These are phyloP conservation scores for Istiophorus platypterus DNA, from an alignment of 2,113 vertebrate genomes.

Conservation along the genomic window DNA sequence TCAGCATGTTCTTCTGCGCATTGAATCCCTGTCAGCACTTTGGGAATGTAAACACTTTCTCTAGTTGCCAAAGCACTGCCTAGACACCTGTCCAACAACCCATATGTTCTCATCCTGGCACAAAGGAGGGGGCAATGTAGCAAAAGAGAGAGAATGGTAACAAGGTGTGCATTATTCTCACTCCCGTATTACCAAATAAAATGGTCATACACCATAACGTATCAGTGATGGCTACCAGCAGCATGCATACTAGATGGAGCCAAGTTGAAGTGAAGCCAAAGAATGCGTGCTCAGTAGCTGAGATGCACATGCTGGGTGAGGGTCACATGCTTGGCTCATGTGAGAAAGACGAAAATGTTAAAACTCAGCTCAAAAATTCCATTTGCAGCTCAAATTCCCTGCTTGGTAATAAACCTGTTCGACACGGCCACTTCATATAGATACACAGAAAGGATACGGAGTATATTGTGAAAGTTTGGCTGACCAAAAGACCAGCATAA, in stretches of 20 bases:
- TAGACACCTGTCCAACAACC: conserved; percentile 75
- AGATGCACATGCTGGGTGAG: conserved; percentile 63
- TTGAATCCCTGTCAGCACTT: conserved; percentile 70
- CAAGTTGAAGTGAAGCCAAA: conserved; percentile 77
- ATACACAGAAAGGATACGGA: conserved; percentile 23
- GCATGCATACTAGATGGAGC: conserved; percentile 60
- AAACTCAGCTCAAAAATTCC: conserved; percentile 59
- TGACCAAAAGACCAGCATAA: conserved; percentile 21
- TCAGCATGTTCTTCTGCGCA: conserved; percentile 64
- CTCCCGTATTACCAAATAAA: conserved; percentile 32
- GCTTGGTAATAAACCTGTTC: conserved; percentile 40
- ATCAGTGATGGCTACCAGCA: conserved; percentile 60
- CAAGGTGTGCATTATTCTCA: conserved; percentile 29
- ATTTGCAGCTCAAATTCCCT: conserved; percentile 38
- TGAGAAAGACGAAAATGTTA: conserved; percentile 58
- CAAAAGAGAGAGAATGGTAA: conserved; percentile 23
- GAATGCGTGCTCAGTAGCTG: conserved; percentile 72
- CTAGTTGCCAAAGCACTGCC: conserved; percentile 68
- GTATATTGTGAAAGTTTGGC: conserved; percentile 5
- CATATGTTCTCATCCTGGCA: conserved; percentile 60
- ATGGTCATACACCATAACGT: conserved; percentile 41
- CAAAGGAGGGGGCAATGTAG: conserved; percentile 21
- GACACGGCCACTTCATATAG: conserved; percentile 31
- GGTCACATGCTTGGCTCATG: conserved; percentile 65
- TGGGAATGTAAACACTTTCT: conserved; percentile 76